Conservation (phyloP, 2,113 vertebrate genomes). For the Corydoras sp. region DNA sequence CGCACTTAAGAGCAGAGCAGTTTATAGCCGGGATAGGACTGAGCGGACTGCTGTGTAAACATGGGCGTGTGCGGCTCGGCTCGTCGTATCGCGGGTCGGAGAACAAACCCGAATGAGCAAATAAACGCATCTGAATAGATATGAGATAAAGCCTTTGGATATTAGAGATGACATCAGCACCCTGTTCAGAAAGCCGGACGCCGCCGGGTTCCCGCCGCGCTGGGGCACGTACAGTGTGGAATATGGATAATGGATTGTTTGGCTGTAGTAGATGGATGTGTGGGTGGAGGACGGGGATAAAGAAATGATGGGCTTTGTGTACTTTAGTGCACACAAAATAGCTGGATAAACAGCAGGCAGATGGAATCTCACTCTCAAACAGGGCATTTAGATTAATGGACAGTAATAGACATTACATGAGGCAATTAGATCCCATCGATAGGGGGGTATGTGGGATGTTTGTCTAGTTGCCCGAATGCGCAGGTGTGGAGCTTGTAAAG, state of each 20-base stretch:
- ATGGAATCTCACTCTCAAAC: not conserved
- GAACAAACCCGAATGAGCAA: not conserved
- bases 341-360: not conserved
- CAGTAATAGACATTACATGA: too few species aligned
- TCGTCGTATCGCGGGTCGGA: too few species aligned
- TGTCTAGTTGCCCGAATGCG: too few species aligned
- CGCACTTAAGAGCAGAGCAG: too few species aligned
- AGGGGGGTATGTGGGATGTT: too few species aligned
- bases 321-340: not conserved
- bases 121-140: not conserved
- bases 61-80: too few species aligned
- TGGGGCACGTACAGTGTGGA: not conserved
- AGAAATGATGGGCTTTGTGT: not conserved
- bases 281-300: not conserved
- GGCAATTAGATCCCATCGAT: too few species aligned
- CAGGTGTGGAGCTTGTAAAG: too few species aligned
- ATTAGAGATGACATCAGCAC: not conserved
- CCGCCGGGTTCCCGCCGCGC: not conserved
- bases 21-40: too few species aligned
- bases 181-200: not conserved
- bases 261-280: not conserved
- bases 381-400: not conserved
- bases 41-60: too few species aligned
- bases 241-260: slow-evolving; percentile 12
- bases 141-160: not conserved